Conservation (phyloP, 2,888 invertebrate genomes). For the Hesperia comma region DNA sequence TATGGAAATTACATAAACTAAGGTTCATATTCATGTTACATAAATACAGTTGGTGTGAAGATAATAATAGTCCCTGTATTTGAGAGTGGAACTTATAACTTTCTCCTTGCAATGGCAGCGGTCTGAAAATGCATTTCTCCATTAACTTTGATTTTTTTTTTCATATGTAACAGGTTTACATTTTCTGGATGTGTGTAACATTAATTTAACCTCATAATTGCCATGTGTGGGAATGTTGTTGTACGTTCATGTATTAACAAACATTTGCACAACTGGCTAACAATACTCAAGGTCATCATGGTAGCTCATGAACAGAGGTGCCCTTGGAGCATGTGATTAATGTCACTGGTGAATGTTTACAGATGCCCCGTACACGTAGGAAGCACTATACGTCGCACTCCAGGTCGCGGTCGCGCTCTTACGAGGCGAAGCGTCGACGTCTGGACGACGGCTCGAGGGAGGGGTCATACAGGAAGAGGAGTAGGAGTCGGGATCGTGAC, state of each 20-base stretch:
- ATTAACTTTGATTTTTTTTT: slow-evolving; percentile 7
- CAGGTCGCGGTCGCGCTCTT: slow-evolving; percentile 81
- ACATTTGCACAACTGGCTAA: slow-evolving; percentile 46
- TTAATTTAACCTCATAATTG: slow-evolving; percentile 31
- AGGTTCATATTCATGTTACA: not conserved
- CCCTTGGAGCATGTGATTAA: not conserved
- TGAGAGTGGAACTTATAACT: slow-evolving; percentile 2
- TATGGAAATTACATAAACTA: too few species aligned
- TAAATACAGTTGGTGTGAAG: not conserved
- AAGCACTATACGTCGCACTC: slow-evolving; percentile 89
- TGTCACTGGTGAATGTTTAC: slow-evolving; percentile 49
- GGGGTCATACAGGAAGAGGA: slow-evolving; percentile 75
- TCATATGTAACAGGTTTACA: slow-evolving; percentile 9
- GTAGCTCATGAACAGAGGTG: slow-evolving; percentile 39
- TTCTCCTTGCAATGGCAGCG: slow-evolving; percentile 1
- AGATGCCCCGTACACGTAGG: slow-evolving; percentile 94
- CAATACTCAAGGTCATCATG: slow-evolving; percentile 45
- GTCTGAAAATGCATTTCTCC: not conserved
- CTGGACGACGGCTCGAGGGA: slow-evolving; percentile 83
- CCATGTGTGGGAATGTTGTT: slow-evolving; percentile 41
- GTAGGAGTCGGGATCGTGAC: slow-evolving; percentile 79
- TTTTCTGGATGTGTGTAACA: slow-evolving; percentile 16
- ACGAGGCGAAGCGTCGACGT: slow-evolving; percentile 88
- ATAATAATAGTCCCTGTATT: slow-evolving; percentile 5
- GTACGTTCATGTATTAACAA: slow-evolving; percentile 38